Evolutionary conservation across 1,140 invertebrate genomes (phyloP), one percentile per base, ranked within the genome.

Genomic region (Aphaenogaster floridana): DNA sequence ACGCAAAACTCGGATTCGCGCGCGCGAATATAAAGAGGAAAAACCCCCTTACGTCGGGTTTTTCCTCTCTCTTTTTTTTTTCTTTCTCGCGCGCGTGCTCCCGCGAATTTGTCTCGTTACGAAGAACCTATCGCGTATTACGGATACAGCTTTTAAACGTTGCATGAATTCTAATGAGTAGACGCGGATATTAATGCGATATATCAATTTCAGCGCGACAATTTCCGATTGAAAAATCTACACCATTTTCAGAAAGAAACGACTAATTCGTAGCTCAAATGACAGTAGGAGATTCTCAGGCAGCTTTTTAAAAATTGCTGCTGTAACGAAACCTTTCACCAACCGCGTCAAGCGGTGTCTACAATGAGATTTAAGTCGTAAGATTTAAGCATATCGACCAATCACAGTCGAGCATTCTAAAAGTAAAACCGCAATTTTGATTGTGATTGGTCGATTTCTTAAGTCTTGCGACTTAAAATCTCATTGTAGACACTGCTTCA

Each of bases 101-200:
- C 13, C 17, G n/a, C 34, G 34, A 28, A 36, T 39, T 68, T 66
- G 36, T 69, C 36, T 9, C 78, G 39, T 54, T 80, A 52, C 48
- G 28, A 45, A 61, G 48, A 13, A 2, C 45, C 11, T 17, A 9
- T 5, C 36, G 63, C n/a, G 48, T 17, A 54, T 54, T 71, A 21
- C 8, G 77, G 45, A 34, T 48, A 9, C n/a, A 6, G 13, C 63
- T 52, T 80, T 68, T 36, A 69, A 80, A 71, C 78, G 78, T 81
- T 13, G 1, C 5, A 13, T 54, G 78, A 80, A 69, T 80, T 54
- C 50, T 80, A 80, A 79, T 64, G 42, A 64, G 21, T 21, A 21
- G 59, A 48, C 57, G 8, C 15, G 57, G 42, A 45, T 77, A 66
- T 66, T 66, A 50, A 81, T 54, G 28, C n/a, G 17, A 79, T 28